Percentiles rank a stretch among this genome's conserved stretches.
Evolutionary conservation across 2,113 vertebrate genomes (phyloP).

Genomic region (Polypterus bichir): DNA sequence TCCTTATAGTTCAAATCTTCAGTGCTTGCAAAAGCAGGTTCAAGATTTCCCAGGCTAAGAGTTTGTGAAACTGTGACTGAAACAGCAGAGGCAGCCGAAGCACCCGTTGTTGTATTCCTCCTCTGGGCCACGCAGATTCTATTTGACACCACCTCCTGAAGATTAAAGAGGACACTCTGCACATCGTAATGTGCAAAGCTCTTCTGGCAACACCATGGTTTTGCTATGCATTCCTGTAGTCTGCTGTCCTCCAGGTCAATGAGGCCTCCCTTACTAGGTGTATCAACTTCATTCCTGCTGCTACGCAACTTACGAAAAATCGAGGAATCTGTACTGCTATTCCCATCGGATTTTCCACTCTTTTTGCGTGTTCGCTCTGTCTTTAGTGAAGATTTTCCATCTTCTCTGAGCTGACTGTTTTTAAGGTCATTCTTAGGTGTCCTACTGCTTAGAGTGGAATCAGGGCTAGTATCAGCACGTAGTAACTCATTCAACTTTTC

Average conservation of each 20-base stretch:
- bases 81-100: conserved; percentile 64
- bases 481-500: conserved; percentile 43
- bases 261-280: conserved; percentile 26
- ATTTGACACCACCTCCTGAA: conserved; percentile 54
- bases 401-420: conserved; percentile 27
- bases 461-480: conserved; percentile 23
- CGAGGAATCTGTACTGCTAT: conserved; percentile 54
- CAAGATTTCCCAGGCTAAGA: conserved; percentile 32
- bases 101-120: conserved; percentile 76
- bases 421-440: conserved; percentile 20
- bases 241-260: conserved; percentile 29
- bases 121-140: conserved; percentile 45
- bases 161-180: conserved; percentile 81
- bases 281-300: conserved; percentile 45
- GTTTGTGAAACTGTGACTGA: conserved; percentile 41
- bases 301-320: conserved; percentile 70
- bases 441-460: conserved; percentile 1
- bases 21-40: conserved; percentile 54
- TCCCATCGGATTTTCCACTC: conserved; percentile 47
- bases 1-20: conserved; percentile 69
- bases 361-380: conserved; percentile 63
- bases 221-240: conserved; percentile 22
- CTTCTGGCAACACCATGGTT: conserved; percentile 65
- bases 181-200: conserved; percentile 80
- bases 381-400: conserved; percentile 12